Base-by-base conservation (phyloP, 2,797 vertebrate genomes). In the Gobionotothen gibberifrons region DNA sequence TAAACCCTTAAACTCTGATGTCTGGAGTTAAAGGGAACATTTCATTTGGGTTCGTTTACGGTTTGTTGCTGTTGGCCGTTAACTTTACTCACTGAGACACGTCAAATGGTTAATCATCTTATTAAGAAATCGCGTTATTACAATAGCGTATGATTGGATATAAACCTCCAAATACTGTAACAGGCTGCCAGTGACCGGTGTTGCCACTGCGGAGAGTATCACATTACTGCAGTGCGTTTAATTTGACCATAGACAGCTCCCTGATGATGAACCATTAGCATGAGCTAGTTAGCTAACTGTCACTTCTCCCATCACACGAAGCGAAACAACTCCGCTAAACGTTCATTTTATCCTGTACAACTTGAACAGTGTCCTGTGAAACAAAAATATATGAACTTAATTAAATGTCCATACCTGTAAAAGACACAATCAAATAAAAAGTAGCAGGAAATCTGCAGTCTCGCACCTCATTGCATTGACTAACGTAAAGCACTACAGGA, bases 321-420 rank as follows among this genome's bases (percentile, higher is more conserved):
- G 67, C 54, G 3, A 32, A 69, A 66, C 22, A 17, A 63, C 48
- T 61, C 17, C 1, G 32, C 36, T 9, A 7, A 47, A 32, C n/a
- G 10, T 10, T 9, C 0, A 11, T 6, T 32, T 3, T 10, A 40
- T 4, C 6, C 21, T 0, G 7, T 2, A 5, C 1, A 49, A 62
- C 59, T 51, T 8, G 8, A 5, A n/a, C 21, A 0, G 0, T 2
- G 32, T 11, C 10, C 6, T 9, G 42, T 1, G 3, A 8, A 10
- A 40, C 3, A 3, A 1, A 51, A 62, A 77, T 0, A 61, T 7
- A 15, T 0, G 11, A 1, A 1, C 16, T 11, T 4, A 10, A 32
- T 51, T 26, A 0, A 15, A 44, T 58, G 47, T 54, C 52, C 88
- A 47, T 91, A 94, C 92, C 93, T 92, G 81, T 46, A 66, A 74